Conservation (phyloP, 2,113 vertebrate species). For the Hyla sarda region DNA sequence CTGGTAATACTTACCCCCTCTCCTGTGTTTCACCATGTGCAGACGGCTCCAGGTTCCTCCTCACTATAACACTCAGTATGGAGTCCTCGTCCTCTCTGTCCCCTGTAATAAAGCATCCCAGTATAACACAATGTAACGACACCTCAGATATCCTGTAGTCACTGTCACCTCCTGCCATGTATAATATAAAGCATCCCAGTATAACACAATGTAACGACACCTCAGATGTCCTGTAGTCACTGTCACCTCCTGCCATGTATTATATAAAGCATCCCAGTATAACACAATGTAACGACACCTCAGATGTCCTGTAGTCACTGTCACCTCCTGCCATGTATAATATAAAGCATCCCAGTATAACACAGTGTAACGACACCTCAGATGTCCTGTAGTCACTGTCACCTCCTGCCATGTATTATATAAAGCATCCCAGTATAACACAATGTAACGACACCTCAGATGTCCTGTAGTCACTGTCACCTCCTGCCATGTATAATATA, state of each 20-base stretch:
- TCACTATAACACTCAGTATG: neutral
- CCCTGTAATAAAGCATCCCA: neutral
- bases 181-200: too few relatives aligned
- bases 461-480: neutral
- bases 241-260: slow-evolving; percentile 44
- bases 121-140: neutral
- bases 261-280: neutral
- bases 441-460: neutral
- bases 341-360: neutral
- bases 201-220: neutral
- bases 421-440: neutral
- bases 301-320: neutral
- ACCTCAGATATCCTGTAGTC: neutral
- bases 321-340: slow-evolving; percentile 45
- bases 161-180: slow-evolving; percentile 43
- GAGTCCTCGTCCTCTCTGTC: neutral
- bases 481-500: slow-evolving; percentile 20
- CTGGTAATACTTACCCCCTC: neutral
- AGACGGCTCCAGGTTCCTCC: slow-evolving; percentile 20
- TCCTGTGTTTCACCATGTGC: neutral
- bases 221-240: neutral
- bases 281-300: neutral
- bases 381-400: neutral
- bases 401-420: slow-evolving; percentile 40
- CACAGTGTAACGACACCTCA: neutral